Percentiles rank a stretch among this genome's conserved stretches.
These are phyloP conservation scores for Hoplodrina ambigua DNA, from an alignment of 2,888 invertebrate species.

Conservation along the genomic window DNA sequence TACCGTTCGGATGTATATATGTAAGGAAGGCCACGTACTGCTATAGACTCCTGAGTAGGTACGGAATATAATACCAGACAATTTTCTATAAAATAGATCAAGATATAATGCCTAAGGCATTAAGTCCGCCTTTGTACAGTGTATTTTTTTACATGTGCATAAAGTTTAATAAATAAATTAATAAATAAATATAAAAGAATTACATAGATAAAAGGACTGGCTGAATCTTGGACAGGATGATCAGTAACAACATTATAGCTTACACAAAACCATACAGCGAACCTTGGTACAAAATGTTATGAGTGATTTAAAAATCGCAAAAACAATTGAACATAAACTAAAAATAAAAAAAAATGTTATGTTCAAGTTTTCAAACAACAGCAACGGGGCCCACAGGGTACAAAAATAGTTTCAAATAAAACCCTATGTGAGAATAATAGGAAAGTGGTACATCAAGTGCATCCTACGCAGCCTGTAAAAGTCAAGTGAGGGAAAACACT, in stretches of 20 bases:
- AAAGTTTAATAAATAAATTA: too few species aligned
- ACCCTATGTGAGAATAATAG: conserved; percentile 11
- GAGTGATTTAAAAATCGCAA: background rate
- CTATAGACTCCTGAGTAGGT: conserved; percentile 9
- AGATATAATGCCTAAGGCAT: too few species aligned
- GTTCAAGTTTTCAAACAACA: background rate
- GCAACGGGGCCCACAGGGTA: conserved; percentile 1
- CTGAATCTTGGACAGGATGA: too few species aligned
- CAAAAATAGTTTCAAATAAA: conserved; percentile 25
- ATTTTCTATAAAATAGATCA: background rate
- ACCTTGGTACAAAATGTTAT: too few species aligned
- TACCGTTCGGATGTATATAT: conserved; percentile 25
- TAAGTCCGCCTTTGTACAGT: too few species aligned
- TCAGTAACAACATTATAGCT: background rate
- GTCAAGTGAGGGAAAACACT: conserved; percentile 7
- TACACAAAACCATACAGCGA: background rate
- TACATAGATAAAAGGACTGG: background rate
- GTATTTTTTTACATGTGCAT: too few species aligned
- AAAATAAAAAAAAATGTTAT: background rate
- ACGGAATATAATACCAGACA: background rate
- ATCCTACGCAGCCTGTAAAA: conserved; percentile 28
- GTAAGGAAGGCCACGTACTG: conserved; percentile 7
- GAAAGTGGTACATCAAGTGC: conserved; percentile 29
- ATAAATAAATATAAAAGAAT: too few species aligned
- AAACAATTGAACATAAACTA: background rate